Conservation (phyloP, 92 coral and sea anemone genomes). For the Paragorgia papillata region DNA sequence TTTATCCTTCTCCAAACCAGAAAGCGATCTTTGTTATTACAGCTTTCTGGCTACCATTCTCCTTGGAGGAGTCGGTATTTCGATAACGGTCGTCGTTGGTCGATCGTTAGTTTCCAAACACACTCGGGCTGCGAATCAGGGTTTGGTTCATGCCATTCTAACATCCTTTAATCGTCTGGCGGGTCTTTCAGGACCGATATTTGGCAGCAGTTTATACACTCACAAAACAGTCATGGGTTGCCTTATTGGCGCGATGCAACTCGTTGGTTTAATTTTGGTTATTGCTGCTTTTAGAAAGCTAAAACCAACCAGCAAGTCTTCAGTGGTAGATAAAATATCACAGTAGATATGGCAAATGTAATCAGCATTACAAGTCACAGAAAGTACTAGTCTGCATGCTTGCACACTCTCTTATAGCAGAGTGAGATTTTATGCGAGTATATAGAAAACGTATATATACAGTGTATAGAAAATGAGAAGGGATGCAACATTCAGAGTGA, state of each 20-base stretch:
- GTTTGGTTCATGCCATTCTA: conserved; percentile 37
- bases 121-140: conserved; percentile 35
- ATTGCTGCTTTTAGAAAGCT: conserved; percentile 8
- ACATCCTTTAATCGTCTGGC: conserved; percentile 37
- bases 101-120: conserved; percentile 46
- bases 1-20: conserved; percentile 22
- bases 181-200: conserved; percentile 39
- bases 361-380: no score
- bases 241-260: conserved; percentile 12
- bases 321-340: not conserved
- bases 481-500: no score
- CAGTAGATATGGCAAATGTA: no score
- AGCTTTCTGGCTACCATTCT: conserved; percentile 21
- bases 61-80: conserved; percentile 35
- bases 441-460: no score
- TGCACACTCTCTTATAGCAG: no score
- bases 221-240: conserved; percentile 37
- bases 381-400: no score
- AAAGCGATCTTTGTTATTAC: conserved; percentile 29
- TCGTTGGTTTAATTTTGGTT: conserved; percentile 25
- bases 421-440: no score
- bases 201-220: conserved; percentile 43
- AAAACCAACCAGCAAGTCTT: conserved; percentile 2
- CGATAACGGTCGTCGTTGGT: conserved; percentile 34
- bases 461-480: no score